These are phyloP conservation scores for Prionace glauca DNA, from an alignment of 2,797 vertebrate genomes.

Conservation along the genomic window DNA sequence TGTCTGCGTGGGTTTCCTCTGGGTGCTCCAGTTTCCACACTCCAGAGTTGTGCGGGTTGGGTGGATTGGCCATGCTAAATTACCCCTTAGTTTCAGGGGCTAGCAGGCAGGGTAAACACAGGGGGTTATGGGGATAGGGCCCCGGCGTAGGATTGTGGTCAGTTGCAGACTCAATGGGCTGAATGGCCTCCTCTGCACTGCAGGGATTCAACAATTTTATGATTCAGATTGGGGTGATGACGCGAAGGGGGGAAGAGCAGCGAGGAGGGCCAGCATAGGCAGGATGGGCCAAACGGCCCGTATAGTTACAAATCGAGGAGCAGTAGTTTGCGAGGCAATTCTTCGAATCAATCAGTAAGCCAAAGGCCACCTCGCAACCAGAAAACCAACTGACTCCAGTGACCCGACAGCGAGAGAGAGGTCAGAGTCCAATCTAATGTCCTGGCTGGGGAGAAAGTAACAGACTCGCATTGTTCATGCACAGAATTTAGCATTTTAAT, in stretches of 20 bases:
- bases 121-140: too few species aligned
- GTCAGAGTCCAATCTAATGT: neutral
- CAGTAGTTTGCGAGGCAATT: neutral
- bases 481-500: conserved; percentile 8
- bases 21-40: too few species aligned
- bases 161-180: too few species aligned
- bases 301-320: neutral
- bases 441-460: neutral
- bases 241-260: neutral
- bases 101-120: too few species aligned
- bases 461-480: neutral
- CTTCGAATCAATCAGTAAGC: neutral
- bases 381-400: neutral
- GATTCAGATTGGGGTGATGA: neutral
- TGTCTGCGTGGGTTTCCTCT: too few species aligned
- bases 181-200: too few species aligned
- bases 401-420: neutral
- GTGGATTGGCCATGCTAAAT: too few species aligned
- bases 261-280: neutral
- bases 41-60: too few species aligned
- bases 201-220: too few species aligned
- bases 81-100: too few species aligned
- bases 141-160: too few species aligned
- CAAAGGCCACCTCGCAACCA: neutral
- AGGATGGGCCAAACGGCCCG: neutral